phyloP scores from a whole-genome alignment of 2,888 invertebrate species.

The Tiliacea aurago region DNA sequence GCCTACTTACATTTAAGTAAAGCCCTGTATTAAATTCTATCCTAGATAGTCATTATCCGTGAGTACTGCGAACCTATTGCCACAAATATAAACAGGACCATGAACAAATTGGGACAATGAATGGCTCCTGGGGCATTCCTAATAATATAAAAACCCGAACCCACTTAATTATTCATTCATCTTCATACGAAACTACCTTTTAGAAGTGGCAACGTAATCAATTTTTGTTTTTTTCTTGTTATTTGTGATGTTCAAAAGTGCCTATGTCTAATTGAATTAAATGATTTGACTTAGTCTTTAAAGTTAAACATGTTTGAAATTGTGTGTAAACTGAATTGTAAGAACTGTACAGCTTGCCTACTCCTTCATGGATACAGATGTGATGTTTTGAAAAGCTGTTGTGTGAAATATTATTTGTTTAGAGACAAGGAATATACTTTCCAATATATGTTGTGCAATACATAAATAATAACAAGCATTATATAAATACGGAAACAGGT shows the following conservation, averaged over 20 bases:
- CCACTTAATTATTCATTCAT: too few species aligned
- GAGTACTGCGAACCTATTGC: background rate
- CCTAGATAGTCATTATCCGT: conserved; percentile 31
- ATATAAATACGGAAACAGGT: conserved; percentile 29
- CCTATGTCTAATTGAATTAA: background rate
- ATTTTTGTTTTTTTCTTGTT: background rate
- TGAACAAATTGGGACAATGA: background rate
- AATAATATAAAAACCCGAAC: background rate
- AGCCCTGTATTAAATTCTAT: background rate
- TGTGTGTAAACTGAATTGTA: too few species aligned
- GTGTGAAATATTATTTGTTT: background rate
- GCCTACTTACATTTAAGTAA: background rate
- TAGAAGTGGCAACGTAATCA: background rate
- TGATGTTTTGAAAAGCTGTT: too few species aligned
- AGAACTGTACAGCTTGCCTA: too few species aligned
- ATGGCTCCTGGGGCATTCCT: background rate
- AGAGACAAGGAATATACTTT: background rate
- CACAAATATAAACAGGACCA: too few species aligned
- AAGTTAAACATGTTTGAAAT: background rate
- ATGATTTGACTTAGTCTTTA: too few species aligned
- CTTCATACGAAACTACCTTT: background rate
- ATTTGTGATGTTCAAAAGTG: background rate
- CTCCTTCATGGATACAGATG: background rate
- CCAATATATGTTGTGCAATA: conserved; percentile 5
- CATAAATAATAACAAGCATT: conserved; percentile 33